Evolutionary conservation across 2,888 invertebrate species (phyloP), one percentile per base, ranked within the genome.

Genomic region (Physocephala rufipes): DNA sequence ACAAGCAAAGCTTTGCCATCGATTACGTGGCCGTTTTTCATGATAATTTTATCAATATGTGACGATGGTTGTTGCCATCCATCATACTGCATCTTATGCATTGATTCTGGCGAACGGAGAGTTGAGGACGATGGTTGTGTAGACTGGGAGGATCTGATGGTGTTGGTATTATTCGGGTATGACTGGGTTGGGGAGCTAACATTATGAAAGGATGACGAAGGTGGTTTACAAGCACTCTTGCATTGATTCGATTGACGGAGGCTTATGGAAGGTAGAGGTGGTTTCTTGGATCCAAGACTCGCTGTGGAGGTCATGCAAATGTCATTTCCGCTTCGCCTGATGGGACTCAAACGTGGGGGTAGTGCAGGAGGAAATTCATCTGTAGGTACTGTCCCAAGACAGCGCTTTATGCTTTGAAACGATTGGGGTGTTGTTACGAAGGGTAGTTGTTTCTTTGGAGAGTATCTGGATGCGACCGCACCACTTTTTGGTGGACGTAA

Each of bases 191-290:
- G 73, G 68, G 76, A 45, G 51, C 30, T 59, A 19, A 47, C 68
- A 21, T 68, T 68, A 9, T 28, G 30, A 55, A 47, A 53, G 47
- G 67, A 90, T 74, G 70, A 71, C 67, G 75, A 67, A 51, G 49
- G 30, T 59, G 67, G 61, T 30, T 24, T 64, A 65, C 58, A 63
- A 63, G 67, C 67, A 51, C 21, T 45, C 43, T 49, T 71, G 65
- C 58, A 69, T 67, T 66, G 69, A 26, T 53, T 59, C 74, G 63
- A 75, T 43, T 85, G 84, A 66, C 85, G 83, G 72, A 78, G 79
- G 67, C 91, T 90, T 58, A 91, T 90, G 24, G 92, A 92, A 72
- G 92, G 92, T 78, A 92, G 82, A 36, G 92, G 92, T 49, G 92
- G 92, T 84, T 92, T 93, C 81, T 91, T 91, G 13, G 92, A 92